Evolutionary conservation across 1,140 invertebrate genomes (phyloP).

Genomic region (Physella acuta): DNA sequence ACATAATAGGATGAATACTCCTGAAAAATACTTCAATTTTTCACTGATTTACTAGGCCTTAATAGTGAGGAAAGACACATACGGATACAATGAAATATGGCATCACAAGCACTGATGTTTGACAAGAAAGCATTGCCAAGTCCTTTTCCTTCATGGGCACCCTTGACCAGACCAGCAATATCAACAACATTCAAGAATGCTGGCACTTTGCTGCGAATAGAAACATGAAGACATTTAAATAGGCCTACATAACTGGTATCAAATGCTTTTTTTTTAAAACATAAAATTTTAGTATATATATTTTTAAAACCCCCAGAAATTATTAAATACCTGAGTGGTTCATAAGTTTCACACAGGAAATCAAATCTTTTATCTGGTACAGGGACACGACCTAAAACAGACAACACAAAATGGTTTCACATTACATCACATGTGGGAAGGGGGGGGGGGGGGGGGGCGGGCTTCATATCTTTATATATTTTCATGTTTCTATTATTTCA

Average conservation of each 20-base stretch:
- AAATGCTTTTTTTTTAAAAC: neutral
- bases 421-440: no score
- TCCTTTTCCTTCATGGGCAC: slow-evolving; percentile 96
- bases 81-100: slow-evolving; percentile 97
- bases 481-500: no score
- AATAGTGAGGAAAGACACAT: no score
- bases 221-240: no score
- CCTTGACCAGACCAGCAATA: slow-evolving; percentile 97
- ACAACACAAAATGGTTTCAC: neutral
- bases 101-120: slow-evolving; percentile 97
- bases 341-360: slow-evolving; percentile 89
- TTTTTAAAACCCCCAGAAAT: no score
- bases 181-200: slow-evolving; percentile 93
- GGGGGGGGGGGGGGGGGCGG: no score
- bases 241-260: neutral
- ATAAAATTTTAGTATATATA: neutral
- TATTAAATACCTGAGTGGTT: slow-evolving; percentile 95
- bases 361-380: slow-evolving; percentile 94
- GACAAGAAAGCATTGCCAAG: slow-evolving; percentile 98
- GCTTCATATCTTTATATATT: no score
- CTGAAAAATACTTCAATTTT: no score
- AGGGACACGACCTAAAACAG: slow-evolving; percentile 83
- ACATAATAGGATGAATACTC: no score
- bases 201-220: slow-evolving; percentile 84
- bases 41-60: no score